Conservation (phyloP, 1,140 invertebrate species). For the Ganaspis sp. region DNA sequence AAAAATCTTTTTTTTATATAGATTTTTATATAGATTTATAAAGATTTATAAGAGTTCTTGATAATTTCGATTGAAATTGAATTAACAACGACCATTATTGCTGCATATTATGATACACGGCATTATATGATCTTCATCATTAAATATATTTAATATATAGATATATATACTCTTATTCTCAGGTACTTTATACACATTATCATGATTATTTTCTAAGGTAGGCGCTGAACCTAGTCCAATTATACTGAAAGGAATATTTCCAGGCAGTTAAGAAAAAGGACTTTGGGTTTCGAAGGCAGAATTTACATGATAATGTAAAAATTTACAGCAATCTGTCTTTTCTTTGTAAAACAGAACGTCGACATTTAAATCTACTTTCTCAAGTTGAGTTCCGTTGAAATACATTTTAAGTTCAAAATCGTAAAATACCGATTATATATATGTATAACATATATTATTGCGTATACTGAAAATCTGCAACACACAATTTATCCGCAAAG, state of each 20-base stretch:
- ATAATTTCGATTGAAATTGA: conserved; percentile 10
- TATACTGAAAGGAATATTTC: conserved; percentile 36
- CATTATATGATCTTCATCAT: neutral
- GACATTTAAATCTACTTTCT: neutral
- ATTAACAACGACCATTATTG: conserved; percentile 24
- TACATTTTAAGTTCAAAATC: neutral
- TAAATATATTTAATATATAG: conserved; percentile 39
- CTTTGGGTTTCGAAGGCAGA: neutral
- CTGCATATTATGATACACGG: conserved; percentile 19
- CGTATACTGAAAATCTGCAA: conserved; percentile 11
- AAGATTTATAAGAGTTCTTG: neutral
- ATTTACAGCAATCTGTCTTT: conserved; percentile 19
- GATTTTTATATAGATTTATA: too few species aligned
- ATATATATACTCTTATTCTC: conserved; percentile 68
- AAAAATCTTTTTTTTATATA: too few species aligned
- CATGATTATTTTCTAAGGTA: conserved; percentile 66
- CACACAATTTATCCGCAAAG: neutral
- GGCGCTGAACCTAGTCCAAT: conserved; percentile 49
- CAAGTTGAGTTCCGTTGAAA: conserved; percentile 7
- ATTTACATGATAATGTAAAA: conserved; percentile 13
- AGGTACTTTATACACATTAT: conserved; percentile 76
- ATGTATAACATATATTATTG: conserved; percentile 30
- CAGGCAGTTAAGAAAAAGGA: conserved; percentile 36
- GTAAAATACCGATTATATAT: conserved; percentile 16
- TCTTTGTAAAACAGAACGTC: conserved; percentile 14